phyloP scores from a whole-genome alignment of 2,797 vertebrate genomes.

The Zenarchopterus dispar region DNA sequence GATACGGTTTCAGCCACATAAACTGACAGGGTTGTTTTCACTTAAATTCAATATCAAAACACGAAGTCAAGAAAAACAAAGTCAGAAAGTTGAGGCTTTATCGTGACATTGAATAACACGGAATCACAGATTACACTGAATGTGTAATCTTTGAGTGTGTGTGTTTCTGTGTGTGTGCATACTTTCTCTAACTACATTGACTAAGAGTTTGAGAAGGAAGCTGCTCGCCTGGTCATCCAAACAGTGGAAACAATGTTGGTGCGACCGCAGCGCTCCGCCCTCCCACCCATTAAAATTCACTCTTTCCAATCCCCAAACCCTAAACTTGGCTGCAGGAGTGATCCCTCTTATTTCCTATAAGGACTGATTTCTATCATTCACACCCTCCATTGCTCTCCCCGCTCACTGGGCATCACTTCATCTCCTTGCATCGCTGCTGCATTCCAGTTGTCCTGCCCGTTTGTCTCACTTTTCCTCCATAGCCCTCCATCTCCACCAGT shows the following conservation, averaged over 20 bases:
- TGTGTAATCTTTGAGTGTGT: neutral
- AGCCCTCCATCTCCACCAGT: constrained; percentile 52
- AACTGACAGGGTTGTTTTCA: neutral
- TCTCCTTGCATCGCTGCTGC: constrained; percentile 12
- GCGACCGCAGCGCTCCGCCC: constrained; percentile 63
- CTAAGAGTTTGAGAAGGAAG: constrained; percentile 58
- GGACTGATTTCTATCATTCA: constrained; percentile 35
- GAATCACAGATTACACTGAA: constrained; percentile 16
- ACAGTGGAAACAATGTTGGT: constrained; percentile 79
- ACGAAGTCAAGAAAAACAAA: no score
- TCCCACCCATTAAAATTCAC: constrained; percentile 64
- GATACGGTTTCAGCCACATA: constrained; percentile 21
- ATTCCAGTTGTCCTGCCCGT: constrained; percentile 16
- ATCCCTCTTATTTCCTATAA: constrained; percentile 22
- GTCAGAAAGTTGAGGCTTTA: constrained; percentile 15
- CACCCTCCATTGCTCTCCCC: constrained; percentile 14
- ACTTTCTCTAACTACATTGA: constrained; percentile 51
- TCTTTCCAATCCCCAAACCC: constrained; percentile 60
- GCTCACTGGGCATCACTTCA: neutral
- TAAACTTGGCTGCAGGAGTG: constrained; percentile 37
- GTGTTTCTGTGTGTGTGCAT: constrained; percentile 35
- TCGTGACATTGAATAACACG: constrained; percentile 7
- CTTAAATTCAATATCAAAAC: constrained; percentile 21
- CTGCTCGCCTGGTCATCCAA: constrained; percentile 73
- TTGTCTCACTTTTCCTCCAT: constrained; percentile 39